phyloP scores from a whole-genome alignment of 2,113 vertebrate genomes.

The Hystrix cristata region DNA sequence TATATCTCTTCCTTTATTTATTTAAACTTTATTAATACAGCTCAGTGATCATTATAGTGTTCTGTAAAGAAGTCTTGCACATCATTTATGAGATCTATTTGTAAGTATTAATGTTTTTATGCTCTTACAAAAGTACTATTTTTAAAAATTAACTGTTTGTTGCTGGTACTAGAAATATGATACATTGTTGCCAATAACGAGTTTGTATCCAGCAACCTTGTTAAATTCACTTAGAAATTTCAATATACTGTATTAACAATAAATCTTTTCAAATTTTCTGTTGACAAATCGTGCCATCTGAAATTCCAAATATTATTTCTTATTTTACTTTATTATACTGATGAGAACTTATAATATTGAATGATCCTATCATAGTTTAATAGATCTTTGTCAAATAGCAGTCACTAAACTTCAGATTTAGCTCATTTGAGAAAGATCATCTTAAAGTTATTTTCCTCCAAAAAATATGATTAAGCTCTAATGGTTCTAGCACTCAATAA shows the following conservation, averaged over 20 bases:
- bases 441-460: slow-evolving; percentile 1
- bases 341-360: background rate
- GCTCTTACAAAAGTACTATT: background rate
- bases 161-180: background rate
- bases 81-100: background rate
- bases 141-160: background rate
- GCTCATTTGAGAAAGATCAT: background rate
- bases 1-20: background rate
- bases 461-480: background rate
- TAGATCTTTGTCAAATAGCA: slow-evolving; percentile 6
- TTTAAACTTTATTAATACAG: background rate
- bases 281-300: background rate
- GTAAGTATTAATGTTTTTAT: background rate
- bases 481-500: background rate
- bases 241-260: background rate
- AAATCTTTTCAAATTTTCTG: background rate
- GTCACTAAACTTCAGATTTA: background rate
- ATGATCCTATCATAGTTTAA: background rate
- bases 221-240: slow-evolving; percentile 2
- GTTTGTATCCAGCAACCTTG: background rate
- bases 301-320: background rate
- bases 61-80: background rate
- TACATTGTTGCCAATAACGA: background rate
- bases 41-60: background rate
- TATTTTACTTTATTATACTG: background rate